Percentiles rank a stretch among this genome's conserved stretches.
These are phyloP conservation scores for Megaceryle maxima DNA, from an alignment of 2,113 vertebrate genomes.

Conservation along the genomic window DNA sequence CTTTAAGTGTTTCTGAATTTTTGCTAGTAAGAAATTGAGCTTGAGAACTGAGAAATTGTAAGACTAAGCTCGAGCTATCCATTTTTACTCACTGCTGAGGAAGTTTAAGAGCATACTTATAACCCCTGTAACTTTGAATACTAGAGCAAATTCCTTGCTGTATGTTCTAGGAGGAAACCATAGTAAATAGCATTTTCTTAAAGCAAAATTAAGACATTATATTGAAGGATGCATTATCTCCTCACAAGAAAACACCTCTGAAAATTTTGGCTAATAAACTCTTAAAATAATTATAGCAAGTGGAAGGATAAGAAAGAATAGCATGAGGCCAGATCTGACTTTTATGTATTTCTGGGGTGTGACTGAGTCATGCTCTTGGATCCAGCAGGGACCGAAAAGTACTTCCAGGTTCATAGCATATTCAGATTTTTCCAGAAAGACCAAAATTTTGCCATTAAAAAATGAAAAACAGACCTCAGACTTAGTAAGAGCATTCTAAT, in stretches of 20 bases:
- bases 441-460: neutral
- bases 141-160: neutral
- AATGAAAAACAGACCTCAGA: neutral
- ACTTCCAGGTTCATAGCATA: neutral
- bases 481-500: neutral
- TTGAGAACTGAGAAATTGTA: neutral
- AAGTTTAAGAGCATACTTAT: neutral
- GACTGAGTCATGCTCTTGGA: neutral
- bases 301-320: neutral
- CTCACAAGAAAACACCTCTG: neutral
- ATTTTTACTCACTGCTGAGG: neutral
- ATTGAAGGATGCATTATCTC: neutral
- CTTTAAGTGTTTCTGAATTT: neutral
- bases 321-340: neutral
- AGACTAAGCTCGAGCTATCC: neutral
- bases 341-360: neutral
- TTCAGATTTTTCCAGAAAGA: neutral
- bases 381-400: neutral
- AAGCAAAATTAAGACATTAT: neutral
- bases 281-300: neutral
- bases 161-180: neutral
- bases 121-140: neutral
- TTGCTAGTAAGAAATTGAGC: neutral
- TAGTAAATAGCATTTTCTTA: neutral
- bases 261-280: neutral